Evolutionary conservation across 30 jellyfish, hydroid and myxozoan species (phyloP).

Genomic region (Clytia hemisphaerica): DNA sequence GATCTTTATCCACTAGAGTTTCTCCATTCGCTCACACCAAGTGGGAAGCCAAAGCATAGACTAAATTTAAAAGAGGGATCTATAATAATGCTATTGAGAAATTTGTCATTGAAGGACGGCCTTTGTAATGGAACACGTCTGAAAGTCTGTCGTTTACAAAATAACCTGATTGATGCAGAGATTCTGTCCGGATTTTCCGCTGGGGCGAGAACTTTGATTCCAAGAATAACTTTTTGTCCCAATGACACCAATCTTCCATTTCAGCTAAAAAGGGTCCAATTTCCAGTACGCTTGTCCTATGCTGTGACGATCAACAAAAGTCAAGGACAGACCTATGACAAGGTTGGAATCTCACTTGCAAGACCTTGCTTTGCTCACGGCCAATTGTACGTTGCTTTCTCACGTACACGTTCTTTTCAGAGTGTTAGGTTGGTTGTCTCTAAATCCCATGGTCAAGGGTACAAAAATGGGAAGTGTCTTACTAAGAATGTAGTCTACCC

Average conservation of each 20-base stretch:
- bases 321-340: too few species aligned
- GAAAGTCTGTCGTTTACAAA: constrained; percentile 12
- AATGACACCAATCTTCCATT: constrained; percentile 4
- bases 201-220: constrained; percentile 9
- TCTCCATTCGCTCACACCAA: too few species aligned
- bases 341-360: too few species aligned
- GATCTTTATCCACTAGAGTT: too few species aligned
- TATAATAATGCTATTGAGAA: constrained; percentile 2
- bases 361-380: too few species aligned
- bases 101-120: constrained; percentile 10
- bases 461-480: too few species aligned
- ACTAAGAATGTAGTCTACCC: neutral
- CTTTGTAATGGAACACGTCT: constrained; percentile 27
- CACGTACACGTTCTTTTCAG: neutral
- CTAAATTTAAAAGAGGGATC: constrained; percentile 8
- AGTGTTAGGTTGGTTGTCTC: too few species aligned
- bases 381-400: neutral
- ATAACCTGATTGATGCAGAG: constrained; percentile 6
- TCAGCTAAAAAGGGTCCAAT: too few species aligned
- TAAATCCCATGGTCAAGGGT: too few species aligned
- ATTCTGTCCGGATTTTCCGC: neutral
- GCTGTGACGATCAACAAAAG: too few species aligned
- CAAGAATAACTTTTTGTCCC: neutral
- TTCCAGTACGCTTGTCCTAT: too few species aligned
- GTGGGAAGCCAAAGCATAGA: constrained; percentile 15